Evolutionary conservation across 2,113 vertebrate genomes (phyloP).

Genomic region (crab-eating macaque (Macaca fascicularis)): DNA sequence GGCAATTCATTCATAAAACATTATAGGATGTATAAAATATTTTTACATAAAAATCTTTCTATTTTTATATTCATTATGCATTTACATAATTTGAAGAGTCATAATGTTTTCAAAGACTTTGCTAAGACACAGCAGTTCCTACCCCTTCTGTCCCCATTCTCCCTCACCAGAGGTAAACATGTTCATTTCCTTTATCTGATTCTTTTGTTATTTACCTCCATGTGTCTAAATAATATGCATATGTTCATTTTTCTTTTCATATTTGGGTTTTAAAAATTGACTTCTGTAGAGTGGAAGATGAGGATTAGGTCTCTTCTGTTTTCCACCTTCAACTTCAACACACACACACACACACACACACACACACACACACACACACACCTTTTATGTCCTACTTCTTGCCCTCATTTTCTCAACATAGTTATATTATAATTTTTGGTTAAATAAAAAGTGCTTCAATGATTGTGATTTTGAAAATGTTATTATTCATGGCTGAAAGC

Average conservation of each 20-base stretch:
- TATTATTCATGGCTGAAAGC: neutral
- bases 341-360: neutral
- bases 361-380: neutral
- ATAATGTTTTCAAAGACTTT: neutral
- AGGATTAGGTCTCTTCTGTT: neutral
- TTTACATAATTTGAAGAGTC: neutral
- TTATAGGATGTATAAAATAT: neutral
- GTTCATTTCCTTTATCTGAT: neutral
- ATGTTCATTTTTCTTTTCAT: neutral
- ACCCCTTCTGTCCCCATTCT: no score
- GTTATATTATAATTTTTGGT: neutral
- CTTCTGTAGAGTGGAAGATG: neutral
- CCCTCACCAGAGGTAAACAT: neutral
- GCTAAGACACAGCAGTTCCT: neutral
- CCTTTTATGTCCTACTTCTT: neutral
- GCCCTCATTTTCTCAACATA: neutral
- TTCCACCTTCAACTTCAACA: neutral
- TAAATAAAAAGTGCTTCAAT: slow-evolving; percentile 12
- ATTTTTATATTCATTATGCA: neutral
- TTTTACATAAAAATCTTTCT: neutral
- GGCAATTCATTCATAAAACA: neutral
- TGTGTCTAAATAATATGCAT: neutral
- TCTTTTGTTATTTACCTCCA: neutral
- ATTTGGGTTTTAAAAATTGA: neutral
- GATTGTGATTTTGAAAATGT: neutral